A percentile compares a stretch with the other conserved stretches of the same genome.
Conservation (phyloP, 2,888 invertebrate species). For the Orthosia gracilis region DNA sequence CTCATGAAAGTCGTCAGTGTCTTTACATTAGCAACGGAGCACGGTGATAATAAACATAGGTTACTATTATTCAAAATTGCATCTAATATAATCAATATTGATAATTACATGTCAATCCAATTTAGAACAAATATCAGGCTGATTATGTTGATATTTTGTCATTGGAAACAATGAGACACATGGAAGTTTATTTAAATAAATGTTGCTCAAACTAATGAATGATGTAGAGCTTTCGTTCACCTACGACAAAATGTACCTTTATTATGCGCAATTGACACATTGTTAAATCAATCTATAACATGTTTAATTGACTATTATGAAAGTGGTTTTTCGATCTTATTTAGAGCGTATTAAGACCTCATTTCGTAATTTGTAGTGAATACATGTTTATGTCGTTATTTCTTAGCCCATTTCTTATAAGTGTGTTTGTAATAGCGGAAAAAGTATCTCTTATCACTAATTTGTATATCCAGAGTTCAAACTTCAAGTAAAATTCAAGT, state of each 20-base stretch:
- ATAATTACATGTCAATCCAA: too few species aligned
- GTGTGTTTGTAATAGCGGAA: conserved; percentile 36
- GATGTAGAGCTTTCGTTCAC: neutral
- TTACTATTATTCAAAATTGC: too few species aligned
- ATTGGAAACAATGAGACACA: neutral
- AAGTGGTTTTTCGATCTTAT: conserved; percentile 29
- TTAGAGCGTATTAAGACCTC: conserved; percentile 5
- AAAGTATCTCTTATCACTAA: conserved; percentile 36
- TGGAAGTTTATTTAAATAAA: neutral
- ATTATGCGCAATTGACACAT: neutral
- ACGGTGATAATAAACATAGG: too few species aligned
- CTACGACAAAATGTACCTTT: neutral
- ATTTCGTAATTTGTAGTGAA: conserved; percentile 34
- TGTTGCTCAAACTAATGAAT: neutral
- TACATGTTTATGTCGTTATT: conserved; percentile 13
- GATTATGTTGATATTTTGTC: neutral
- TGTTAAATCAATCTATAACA: neutral
- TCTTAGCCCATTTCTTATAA: neutral
- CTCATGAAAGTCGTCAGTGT: neutral
- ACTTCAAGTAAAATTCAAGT: conserved; percentile 4
- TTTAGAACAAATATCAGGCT: too few species aligned
- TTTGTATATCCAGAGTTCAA: conserved; percentile 33
- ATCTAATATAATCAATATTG: too few species aligned
- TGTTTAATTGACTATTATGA: conserved; percentile 5
- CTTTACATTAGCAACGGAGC: too few species aligned